A percentile compares a stretch with the other conserved stretches of the same genome.
phyloP scores from a whole-genome alignment of 2,113 vertebrate species.

The Balaenoptera acutorostrata region DNA sequence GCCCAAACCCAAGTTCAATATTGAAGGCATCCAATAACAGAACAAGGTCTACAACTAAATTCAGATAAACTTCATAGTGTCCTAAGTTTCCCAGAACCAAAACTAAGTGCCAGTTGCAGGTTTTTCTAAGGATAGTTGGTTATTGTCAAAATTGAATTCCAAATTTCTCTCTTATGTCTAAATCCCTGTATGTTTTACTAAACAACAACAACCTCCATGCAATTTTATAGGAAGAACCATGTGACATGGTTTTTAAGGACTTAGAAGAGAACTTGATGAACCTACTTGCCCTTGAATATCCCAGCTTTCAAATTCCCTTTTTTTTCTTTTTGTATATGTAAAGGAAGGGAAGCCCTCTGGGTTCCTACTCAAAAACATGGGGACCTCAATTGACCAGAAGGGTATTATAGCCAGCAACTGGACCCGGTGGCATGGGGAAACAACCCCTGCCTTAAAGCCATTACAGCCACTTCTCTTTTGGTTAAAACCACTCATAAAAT shows the following conservation, averaged over 20 bases:
- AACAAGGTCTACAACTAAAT: background rate
- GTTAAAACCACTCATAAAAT: background rate
- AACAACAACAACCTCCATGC: background rate
- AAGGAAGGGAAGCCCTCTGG: background rate
- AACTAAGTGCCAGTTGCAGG: background rate
- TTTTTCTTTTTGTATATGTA: background rate
- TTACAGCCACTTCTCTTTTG: background rate
- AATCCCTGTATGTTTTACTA: background rate
- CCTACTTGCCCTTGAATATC: background rate
- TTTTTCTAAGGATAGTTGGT: background rate
- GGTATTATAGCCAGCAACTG: background rate
- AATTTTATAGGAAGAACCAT: background rate
- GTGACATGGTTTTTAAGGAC: background rate
- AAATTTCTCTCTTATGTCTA: background rate
- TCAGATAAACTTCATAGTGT: background rate
- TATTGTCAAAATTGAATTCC: background rate
- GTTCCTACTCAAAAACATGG: background rate
- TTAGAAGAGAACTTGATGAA: background rate
- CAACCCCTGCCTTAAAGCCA: background rate
- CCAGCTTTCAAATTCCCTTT: background rate
- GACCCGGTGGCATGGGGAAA: background rate
- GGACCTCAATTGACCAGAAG: background rate
- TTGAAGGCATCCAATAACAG: background rate
- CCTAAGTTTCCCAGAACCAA: background rate
- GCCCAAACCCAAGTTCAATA: background rate